Percentiles rank a stretch among this genome's conserved stretches.
phyloP scores from a whole-genome alignment of 2,888 invertebrate species.

The Cyclophora punctaria region DNA sequence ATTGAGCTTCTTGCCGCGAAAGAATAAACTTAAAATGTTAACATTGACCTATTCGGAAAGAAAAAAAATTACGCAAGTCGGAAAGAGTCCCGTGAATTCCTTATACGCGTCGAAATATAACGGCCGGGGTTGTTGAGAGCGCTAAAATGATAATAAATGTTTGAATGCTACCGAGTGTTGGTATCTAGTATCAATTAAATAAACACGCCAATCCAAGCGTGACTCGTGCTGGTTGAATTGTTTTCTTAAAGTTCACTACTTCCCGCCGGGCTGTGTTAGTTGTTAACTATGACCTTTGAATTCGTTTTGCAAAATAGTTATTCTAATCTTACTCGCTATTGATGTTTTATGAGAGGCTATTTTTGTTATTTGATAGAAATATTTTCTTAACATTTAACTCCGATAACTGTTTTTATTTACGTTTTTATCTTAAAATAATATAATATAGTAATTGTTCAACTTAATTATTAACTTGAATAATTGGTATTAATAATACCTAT shows the following conservation, averaged over 20 bases:
- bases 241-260: slow-evolving; percentile 51
- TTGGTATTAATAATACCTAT: too few relatives aligned
- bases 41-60: slow-evolving; percentile 24
- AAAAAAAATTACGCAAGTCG: slow-evolving; percentile 9
- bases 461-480: too few relatives aligned
- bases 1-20: slow-evolving; percentile 28
- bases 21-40: slow-evolving; percentile 24
- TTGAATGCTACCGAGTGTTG: not conserved
- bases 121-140: not conserved
- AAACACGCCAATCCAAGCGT: slow-evolving; percentile 46
- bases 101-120: too few relatives aligned
- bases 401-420: too few relatives aligned
- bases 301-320: too few relatives aligned
- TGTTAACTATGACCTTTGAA: slow-evolving; percentile 33
- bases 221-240: slow-evolving; percentile 43
- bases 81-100: not conserved
- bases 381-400: too few relatives aligned
- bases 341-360: too few relatives aligned
- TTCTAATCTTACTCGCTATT: too few relatives aligned
- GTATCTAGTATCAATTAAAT: slow-evolving; percentile 33
- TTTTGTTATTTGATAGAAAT: too few relatives aligned
- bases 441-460: too few relatives aligned
- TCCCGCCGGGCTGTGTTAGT: slow-evolving; percentile 19
- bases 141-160: not conserved
- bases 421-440: too few relatives aligned